phyloP scores from a whole-genome alignment of 2,888 invertebrate species.

The Sinotaia quadrata region DNA sequence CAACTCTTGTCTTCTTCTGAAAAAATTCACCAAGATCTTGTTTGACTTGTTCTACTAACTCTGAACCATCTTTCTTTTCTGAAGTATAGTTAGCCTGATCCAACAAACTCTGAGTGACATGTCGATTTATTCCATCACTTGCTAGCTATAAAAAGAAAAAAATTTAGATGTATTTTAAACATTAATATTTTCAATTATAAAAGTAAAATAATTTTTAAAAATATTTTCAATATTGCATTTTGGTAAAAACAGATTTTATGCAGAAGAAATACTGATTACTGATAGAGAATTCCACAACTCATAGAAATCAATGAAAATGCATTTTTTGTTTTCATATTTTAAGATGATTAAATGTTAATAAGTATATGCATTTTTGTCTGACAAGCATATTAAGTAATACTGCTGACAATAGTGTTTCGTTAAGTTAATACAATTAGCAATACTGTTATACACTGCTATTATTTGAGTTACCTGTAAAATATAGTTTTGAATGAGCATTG shows the following conservation, averaged over 20 bases:
- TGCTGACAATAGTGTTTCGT: too few species aligned
- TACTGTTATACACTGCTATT: too few species aligned
- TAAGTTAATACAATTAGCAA: too few species aligned
- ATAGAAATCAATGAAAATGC: too few species aligned
- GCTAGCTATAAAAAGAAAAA: slow-evolving; percentile 62
- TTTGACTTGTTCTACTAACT: slow-evolving; percentile 67
- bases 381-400: too few species aligned
- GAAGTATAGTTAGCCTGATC: slow-evolving; percentile 70
- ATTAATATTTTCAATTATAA: background rate
- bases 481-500: slow-evolving; percentile 72
- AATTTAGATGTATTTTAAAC: background rate
- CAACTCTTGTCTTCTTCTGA: slow-evolving; percentile 67
- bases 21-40: slow-evolving; percentile 68
- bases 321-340: too few species aligned
- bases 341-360: too few species aligned
- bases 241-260: too few species aligned
- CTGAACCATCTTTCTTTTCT: slow-evolving; percentile 68
- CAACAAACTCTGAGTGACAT: slow-evolving; percentile 69
- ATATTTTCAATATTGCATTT: too few species aligned
- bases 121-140: slow-evolving; percentile 71
- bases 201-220: background rate
- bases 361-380: too few species aligned
- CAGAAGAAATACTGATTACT: too few species aligned
- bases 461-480: slow-evolving; percentile 72
- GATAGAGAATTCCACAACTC: too few species aligned